These are phyloP conservation scores for Elegia similella DNA, from an alignment of 2,888 invertebrate species.

Conservation along the genomic window DNA sequence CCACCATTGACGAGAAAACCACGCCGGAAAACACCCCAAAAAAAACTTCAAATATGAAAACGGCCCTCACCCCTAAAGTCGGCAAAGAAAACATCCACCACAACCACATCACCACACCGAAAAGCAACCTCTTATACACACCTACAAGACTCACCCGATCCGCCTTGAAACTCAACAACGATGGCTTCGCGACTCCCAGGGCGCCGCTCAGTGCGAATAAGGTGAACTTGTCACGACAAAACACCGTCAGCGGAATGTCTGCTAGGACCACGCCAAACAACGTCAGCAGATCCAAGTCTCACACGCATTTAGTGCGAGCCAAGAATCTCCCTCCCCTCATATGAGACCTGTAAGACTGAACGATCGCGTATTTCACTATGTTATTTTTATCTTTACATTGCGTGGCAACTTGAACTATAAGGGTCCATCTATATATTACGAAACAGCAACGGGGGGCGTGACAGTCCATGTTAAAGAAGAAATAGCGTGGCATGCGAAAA, in stretches of 20 bases:
- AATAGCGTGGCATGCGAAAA: too few species aligned
- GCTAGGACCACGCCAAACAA: conserved; percentile 57
- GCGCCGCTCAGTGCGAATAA: conserved; percentile 65
- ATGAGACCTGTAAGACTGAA: conserved; percentile 33
- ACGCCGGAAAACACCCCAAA: conserved; percentile 44
- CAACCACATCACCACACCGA: neutral
- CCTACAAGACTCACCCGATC: conserved; percentile 66
- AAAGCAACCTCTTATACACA: conserved; percentile 42
- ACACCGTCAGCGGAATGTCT: conserved; percentile 44
- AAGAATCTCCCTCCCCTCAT: conserved; percentile 68
- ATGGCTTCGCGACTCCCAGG: conserved; percentile 68
- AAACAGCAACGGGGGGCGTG: too few species aligned
- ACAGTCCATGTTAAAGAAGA: too few species aligned
- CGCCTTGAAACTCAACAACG: conserved; percentile 58
- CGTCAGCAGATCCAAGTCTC: conserved; percentile 65
- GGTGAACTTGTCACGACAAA: conserved; percentile 55
- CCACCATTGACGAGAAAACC: conserved; percentile 36
- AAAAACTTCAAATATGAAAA: conserved; percentile 50
- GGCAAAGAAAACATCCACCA: conserved; percentile 67
- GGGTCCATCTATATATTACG: too few species aligned
- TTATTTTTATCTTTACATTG: conserved; percentile 16
- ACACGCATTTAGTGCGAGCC: conserved; percentile 55
- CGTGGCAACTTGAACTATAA: too few species aligned
- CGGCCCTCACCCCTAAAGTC: conserved; percentile 57
- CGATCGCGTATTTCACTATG: conserved; percentile 16